Base-by-base conservation (phyloP, 2,113 vertebrate species). In the Toxostoma redivivum region DNA sequence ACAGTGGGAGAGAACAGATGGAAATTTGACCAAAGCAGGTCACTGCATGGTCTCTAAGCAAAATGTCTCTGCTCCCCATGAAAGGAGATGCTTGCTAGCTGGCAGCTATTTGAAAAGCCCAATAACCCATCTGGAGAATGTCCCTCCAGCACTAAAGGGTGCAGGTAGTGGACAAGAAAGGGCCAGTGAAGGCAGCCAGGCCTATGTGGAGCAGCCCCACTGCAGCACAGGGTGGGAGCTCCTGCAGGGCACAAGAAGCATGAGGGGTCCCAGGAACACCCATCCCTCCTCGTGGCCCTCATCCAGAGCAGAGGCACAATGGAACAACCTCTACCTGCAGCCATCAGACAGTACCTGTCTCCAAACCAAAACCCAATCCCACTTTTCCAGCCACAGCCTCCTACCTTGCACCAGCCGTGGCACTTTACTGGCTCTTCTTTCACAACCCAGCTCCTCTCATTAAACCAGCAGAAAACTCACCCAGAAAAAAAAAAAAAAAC, bases 281-380 rank as follows among this genome's bases (percentile, higher is more conserved):
- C 28, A 8, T 9, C 80, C 56, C 61, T 88, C 27, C 62, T 66
- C 86, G 47, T 1, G 6, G 4, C 37, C 42, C 31, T 88, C 54
- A 33, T 11, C 25, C 30, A 67, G 48, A 66, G 57, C 51, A 80
- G n/a, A 79, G 44, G 12, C 2, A 5, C 16, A 21, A 23, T 8
- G 5, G 14, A 56, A 50, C 15, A 44, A 35, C 40, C 35, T 53
- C 62, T 11, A 13, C 35, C 35, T 44, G 31, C 19, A 62, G 47
- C 37, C 1, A 66, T 12, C 40, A 54, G 30, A 4, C 10, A 48
- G 44, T 0, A 0, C 28, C 37, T 10, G 25, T 10, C 31, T 73
- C 72, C 37, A 6, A 77, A 50, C 6, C 45, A 40, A 78, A 61
- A 42, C 8, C 35, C 37, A 27, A 17, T 17, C 31, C 51, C 1